Evolutionary conservation across 2,113 vertebrate genomes (phyloP).

Genomic region (Halichoeres trimaculatus): DNA sequence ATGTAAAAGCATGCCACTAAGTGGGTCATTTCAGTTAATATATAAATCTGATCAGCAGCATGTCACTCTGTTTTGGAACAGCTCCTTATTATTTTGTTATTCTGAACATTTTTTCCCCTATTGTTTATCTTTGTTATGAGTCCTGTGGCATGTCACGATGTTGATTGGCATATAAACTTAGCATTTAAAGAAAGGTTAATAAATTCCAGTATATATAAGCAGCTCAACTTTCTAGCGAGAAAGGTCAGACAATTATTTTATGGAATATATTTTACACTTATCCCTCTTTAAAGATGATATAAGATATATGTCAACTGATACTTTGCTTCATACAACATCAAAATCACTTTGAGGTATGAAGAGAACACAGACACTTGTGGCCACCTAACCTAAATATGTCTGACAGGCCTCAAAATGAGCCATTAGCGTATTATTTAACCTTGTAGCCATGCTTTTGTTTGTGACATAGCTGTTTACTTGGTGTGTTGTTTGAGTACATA

Average conservation of each 20-base stretch:
- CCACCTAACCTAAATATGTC: not conserved
- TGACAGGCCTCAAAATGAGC: not conserved
- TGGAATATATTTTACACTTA: conserved; percentile 2
- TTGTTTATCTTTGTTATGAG: not conserved
- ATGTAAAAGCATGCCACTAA: not conserved
- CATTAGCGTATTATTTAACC: not conserved
- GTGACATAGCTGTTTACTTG: not conserved
- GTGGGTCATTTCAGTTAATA: not conserved
- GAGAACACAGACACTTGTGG: not conserved
- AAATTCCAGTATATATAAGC: conserved; percentile 1
- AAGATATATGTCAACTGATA: not conserved
- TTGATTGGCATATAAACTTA: not conserved
- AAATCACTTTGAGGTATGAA: not conserved
- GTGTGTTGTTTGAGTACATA: not conserved
- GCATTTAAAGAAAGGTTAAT: conserved; percentile 12
- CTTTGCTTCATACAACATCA: not conserved
- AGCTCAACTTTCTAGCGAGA: not conserved
- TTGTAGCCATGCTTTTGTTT: not conserved
- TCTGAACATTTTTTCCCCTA: not conserved
- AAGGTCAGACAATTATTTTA: not conserved
- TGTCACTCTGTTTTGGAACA: not conserved
- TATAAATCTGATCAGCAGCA: not conserved
- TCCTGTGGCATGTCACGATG: not conserved
- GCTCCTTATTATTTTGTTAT: not conserved
- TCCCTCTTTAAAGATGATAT: not conserved